Conservation (phyloP, 2,113 vertebrate species). For the Caranx ignobilis region DNA sequence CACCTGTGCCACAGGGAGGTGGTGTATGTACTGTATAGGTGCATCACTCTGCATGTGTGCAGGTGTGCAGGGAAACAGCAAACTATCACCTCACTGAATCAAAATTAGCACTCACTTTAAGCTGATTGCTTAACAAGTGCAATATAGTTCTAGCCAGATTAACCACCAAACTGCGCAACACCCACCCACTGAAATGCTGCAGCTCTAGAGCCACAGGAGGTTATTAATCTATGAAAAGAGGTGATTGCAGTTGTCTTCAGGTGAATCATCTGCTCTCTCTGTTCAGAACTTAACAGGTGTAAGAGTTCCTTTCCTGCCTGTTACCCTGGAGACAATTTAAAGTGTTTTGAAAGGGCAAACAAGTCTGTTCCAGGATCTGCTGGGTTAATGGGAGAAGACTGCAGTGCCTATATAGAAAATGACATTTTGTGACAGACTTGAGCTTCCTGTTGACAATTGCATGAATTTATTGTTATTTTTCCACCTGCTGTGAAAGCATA, state of each 20-base stretch:
- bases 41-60: background rate
- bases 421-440: constrained; percentile 3
- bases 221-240: constrained; percentile 67
- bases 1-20: background rate
- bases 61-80: constrained; percentile 22
- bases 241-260: constrained; percentile 66
- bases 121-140: constrained; percentile 50
- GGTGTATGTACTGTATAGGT: background rate
- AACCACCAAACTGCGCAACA: constrained; percentile 11
- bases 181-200: constrained; percentile 32
- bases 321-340: constrained; percentile 74
- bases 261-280: constrained; percentile 60
- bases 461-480: background rate
- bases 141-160: constrained; percentile 5
- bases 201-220: constrained; percentile 26
- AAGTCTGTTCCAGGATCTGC: constrained; percentile 19
- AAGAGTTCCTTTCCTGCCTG: constrained; percentile 53
- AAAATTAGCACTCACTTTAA: constrained; percentile 40
- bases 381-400: constrained; percentile 54
- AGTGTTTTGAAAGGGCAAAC: constrained; percentile 64
- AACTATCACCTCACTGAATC: background rate
- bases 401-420: constrained; percentile 18
- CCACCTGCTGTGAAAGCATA: background rate
- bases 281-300: constrained; percentile 63
- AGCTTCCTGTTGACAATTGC: constrained; percentile 8